phyloP scores from a whole-genome alignment of 2,113 vertebrate species.

The Rhipidura dahli region DNA sequence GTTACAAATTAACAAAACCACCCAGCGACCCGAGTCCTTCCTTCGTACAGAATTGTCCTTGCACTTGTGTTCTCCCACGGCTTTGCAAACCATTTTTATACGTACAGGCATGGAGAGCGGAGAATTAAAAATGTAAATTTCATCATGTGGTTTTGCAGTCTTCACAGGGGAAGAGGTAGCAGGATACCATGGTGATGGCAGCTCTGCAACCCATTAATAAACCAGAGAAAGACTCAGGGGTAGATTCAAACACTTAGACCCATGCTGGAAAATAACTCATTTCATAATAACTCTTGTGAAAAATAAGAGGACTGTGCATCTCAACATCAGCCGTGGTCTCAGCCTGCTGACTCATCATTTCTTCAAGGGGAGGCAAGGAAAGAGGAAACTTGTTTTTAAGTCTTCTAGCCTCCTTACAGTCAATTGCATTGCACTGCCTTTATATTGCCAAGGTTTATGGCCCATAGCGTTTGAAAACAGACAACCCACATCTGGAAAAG shows the following conservation, averaged over 20 bases:
- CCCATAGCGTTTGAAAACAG: neutral
- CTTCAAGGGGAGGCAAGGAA: neutral
- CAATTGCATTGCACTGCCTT: neutral
- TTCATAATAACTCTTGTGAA: neutral
- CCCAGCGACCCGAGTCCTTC: neutral
- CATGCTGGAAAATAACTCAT: neutral
- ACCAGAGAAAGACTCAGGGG: neutral
- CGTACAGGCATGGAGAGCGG: neutral
- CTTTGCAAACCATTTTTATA: neutral
- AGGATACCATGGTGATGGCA: constrained; percentile 50
- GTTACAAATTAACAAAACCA: neutral
- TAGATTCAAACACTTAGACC: neutral
- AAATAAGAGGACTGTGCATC: neutral
- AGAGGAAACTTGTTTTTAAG: neutral
- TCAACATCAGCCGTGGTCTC: neutral
- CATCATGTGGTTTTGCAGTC: neutral
- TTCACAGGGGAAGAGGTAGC: constrained; percentile 20
- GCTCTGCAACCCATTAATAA: constrained; percentile 45
- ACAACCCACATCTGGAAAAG: neutral
- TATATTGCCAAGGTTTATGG: neutral
- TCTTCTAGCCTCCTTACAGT: neutral
- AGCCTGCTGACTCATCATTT: neutral
- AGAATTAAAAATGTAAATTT: constrained; percentile 62
- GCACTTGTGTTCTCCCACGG: neutral
- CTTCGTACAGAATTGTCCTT: neutral